Conservation (phyloP, 2,888 invertebrate species). For the Allacma fusca region DNA sequence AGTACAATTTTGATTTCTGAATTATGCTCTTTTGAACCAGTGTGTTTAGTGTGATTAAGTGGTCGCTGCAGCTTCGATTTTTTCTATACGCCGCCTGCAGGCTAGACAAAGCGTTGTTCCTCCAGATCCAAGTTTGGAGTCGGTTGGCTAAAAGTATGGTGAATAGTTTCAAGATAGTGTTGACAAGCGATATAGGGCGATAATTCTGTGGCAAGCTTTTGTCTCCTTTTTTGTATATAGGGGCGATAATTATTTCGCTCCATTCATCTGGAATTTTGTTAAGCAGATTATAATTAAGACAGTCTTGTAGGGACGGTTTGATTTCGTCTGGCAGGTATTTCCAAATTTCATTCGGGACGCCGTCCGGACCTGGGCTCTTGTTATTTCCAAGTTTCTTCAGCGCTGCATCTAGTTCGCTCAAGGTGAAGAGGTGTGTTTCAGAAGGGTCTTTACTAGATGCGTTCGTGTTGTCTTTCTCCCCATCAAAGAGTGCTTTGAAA, state of each 20-base stretch:
- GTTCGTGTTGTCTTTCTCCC: background rate
- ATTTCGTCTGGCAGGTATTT: conserved; percentile 7
- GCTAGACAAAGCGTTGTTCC: background rate
- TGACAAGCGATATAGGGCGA: conserved; percentile 2
- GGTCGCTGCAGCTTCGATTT: background rate
- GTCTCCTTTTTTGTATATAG: conserved; percentile 14
- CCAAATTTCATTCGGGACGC: conserved; percentile 20
- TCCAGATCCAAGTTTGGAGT: background rate
- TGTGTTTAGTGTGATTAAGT: background rate
- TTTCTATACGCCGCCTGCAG: conserved; percentile 8
- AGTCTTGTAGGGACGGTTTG: background rate
- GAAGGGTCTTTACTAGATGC: background rate
- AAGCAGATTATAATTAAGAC: background rate
- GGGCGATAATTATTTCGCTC: background rate
- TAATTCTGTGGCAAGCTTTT: background rate
- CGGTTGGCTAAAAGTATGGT: background rate
- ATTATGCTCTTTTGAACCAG: background rate
- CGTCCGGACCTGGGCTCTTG: background rate
- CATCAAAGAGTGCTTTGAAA: background rate
- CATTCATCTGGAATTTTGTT: background rate
- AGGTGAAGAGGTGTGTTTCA: background rate
- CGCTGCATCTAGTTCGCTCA: background rate
- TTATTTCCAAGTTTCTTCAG: conserved; percentile 1
- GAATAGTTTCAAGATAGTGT: background rate
- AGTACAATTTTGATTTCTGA: too few relatives aligned